A percentile compares a stretch with the other conserved stretches of the same genome.
Conservation (phyloP, 2,113 vertebrate genomes). For the Campylomormyrus tamandua region DNA sequence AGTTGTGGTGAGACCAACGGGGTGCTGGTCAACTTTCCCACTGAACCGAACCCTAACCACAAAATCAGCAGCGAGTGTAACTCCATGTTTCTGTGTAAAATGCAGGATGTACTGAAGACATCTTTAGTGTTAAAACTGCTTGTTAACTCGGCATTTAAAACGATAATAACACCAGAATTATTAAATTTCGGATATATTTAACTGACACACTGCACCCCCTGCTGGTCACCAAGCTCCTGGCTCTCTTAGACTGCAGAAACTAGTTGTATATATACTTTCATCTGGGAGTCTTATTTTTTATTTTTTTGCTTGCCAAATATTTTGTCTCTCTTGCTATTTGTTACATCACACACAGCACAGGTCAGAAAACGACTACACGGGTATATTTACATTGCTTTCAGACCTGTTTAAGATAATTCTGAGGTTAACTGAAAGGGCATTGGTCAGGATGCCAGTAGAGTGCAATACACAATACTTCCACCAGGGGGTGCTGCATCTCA, state of each 20-base stretch:
- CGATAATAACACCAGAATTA: neutral
- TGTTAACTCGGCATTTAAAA: neutral
- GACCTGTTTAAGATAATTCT: conserved; percentile 42
- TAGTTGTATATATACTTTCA: neutral
- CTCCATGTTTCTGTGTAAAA: neutral
- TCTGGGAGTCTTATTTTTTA: neutral
- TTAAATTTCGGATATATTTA: neutral
- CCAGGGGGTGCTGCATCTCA: conserved; percentile 39
- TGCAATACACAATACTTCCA: conserved; percentile 27
- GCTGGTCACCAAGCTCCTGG: neutral
- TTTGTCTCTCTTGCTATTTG: neutral
- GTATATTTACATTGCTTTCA: neutral
- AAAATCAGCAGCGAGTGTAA: neutral
- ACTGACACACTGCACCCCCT: conserved; percentile 2
- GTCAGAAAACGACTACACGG: conserved; percentile 25
- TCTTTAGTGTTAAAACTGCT: neutral
- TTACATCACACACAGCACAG: neutral
- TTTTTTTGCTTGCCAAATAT: neutral
- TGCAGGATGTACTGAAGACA: neutral
- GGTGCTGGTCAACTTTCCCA: conserved; percentile 33
- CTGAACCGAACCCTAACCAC: conserved; percentile 4
- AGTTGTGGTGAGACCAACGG: conserved; percentile 19
- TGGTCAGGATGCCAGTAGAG: conserved; percentile 21
- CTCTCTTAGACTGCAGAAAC: neutral
- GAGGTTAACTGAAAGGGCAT: conserved; percentile 42